Evolutionary conservation across 2,113 vertebrate genomes (phyloP).

Genomic region (Spea bombifrons): DNA sequence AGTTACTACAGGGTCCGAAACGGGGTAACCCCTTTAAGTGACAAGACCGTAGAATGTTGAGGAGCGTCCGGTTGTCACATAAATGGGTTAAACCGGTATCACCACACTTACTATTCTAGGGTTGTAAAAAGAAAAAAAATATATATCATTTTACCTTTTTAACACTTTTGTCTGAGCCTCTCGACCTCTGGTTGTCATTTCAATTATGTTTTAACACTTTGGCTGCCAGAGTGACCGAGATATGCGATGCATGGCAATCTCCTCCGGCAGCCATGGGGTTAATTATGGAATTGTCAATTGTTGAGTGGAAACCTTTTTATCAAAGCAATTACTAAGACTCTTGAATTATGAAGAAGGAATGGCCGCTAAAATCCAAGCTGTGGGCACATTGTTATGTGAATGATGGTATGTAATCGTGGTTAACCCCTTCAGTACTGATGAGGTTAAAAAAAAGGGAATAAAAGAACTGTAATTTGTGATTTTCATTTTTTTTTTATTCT

Average conservation of each 20-base stretch:
- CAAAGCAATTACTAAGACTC: background rate
- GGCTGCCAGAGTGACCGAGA: background rate
- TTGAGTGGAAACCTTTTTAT: background rate
- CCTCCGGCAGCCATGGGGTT: background rate
- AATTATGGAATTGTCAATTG: background rate
- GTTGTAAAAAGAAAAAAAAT: background rate
- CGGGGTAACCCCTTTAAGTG: background rate
- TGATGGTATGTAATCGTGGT: background rate
- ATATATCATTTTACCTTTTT: background rate
- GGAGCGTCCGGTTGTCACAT: background rate
- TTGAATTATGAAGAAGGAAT: background rate
- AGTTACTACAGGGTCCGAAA: background rate
- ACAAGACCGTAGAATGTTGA: background rate
- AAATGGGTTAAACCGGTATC: background rate
- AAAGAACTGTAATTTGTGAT: slow-evolving; percentile 17
- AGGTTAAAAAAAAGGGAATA: slow-evolving; percentile 32
- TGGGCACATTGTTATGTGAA: background rate
- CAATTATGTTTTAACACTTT: background rate
- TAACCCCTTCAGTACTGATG: slow-evolving; percentile 21
- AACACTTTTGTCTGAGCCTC: background rate
- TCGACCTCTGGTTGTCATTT: background rate
- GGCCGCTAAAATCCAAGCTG: background rate
- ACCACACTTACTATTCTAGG: background rate
- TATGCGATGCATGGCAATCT: background rate
- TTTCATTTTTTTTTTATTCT: background rate